phyloP scores from a whole-genome alignment of 2,888 invertebrate genomes.

The Athrips mouffetella region DNA sequence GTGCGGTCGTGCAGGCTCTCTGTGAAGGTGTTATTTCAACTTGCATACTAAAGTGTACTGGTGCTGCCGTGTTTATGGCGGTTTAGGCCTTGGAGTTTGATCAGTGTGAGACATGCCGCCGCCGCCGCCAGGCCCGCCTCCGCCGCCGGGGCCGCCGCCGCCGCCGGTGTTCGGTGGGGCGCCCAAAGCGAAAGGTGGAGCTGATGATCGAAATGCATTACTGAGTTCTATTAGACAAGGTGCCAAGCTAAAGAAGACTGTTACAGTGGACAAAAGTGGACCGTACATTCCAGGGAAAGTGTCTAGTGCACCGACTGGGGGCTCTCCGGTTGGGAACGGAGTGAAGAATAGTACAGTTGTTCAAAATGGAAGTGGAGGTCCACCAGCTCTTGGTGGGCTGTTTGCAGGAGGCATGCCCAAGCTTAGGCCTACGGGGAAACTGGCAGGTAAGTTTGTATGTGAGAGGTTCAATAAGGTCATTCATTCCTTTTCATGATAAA shows the following conservation, averaged over 20 bases:
- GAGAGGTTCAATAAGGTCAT: background rate
- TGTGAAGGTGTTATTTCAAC: slow-evolving; percentile 34
- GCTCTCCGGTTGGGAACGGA: slow-evolving; percentile 51
- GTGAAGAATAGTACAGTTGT: slow-evolving; percentile 50
- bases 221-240: slow-evolving; percentile 91
- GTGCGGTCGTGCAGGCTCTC: slow-evolving; percentile 39
- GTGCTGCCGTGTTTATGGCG: slow-evolving; percentile 39
- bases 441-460: slow-evolving; percentile 47
- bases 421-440: slow-evolving; percentile 83
- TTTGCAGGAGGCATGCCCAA: slow-evolving; percentile 92
- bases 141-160: slow-evolving; percentile 79
- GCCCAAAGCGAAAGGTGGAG: slow-evolving; percentile 52
- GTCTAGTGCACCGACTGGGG: slow-evolving; percentile 44
- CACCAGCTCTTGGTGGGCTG: slow-evolving; percentile 81
- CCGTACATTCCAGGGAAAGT: slow-evolving; percentile 85
- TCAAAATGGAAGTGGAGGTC: slow-evolving; percentile 60
- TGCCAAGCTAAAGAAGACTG: slow-evolving; percentile 87
- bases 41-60: slow-evolving; percentile 25
- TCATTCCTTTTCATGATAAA: too few relatives aligned
- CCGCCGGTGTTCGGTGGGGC: slow-evolving; percentile 64
- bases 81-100: slow-evolving; percentile 32
- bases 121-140: slow-evolving; percentile 82
- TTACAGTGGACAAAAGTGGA: slow-evolving; percentile 94
- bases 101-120: slow-evolving; percentile 67
- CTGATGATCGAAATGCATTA: slow-evolving; percentile 83